A percentile compares a stretch with the other conserved stretches of the same genome.
phyloP scores from a whole-genome alignment of 1,140 invertebrate species.

The Doryteuthis pealeii region DNA sequence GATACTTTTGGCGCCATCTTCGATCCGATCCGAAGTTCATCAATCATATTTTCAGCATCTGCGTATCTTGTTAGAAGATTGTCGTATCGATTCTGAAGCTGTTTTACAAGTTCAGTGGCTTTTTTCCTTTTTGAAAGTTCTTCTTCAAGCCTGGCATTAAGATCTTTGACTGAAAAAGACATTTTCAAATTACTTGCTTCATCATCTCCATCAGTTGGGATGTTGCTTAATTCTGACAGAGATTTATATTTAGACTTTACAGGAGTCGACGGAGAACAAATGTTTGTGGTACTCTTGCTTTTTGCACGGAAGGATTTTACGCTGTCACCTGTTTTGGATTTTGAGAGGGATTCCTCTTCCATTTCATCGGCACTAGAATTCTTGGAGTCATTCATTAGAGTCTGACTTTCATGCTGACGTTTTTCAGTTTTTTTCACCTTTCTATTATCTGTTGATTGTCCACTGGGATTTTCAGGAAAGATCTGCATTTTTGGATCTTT shows the following conservation, averaged over 20 bases:
- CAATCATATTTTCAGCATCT: slow-evolving; percentile 58
- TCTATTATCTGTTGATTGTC: not conserved
- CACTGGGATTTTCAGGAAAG: not conserved
- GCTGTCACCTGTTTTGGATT: slow-evolving; percentile 33
- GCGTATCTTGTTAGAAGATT: slow-evolving; percentile 58
- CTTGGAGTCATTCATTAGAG: slow-evolving; percentile 27
- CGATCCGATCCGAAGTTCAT: slow-evolving; percentile 57
- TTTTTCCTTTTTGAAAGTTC: slow-evolving; percentile 49
- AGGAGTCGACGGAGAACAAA: slow-evolving; percentile 33
- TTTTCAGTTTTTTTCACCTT: slow-evolving; percentile 30
- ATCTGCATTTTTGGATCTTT: not conserved
- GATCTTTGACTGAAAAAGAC: slow-evolving; percentile 35
- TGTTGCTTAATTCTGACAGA: slow-evolving; percentile 31
- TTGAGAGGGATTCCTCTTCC: slow-evolving; percentile 45
- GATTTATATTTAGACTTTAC: slow-evolving; percentile 48
- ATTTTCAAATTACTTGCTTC: slow-evolving; percentile 6
- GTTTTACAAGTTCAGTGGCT: slow-evolving; percentile 53
- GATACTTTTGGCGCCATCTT: slow-evolving; percentile 27
- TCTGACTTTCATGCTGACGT: slow-evolving; percentile 45
- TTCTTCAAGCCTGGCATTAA: slow-evolving; percentile 46
- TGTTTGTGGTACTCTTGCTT: slow-evolving; percentile 46
- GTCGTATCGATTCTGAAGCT: slow-evolving; percentile 57
- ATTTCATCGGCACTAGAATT: slow-evolving; percentile 32
- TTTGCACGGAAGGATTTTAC: slow-evolving; percentile 41
- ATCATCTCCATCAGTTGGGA: slow-evolving; percentile 30